Percentiles rank a stretch among this genome's conserved stretches.
Conservation (phyloP, 2,113 vertebrate genomes). For the Larimichthys polyactis region DNA sequence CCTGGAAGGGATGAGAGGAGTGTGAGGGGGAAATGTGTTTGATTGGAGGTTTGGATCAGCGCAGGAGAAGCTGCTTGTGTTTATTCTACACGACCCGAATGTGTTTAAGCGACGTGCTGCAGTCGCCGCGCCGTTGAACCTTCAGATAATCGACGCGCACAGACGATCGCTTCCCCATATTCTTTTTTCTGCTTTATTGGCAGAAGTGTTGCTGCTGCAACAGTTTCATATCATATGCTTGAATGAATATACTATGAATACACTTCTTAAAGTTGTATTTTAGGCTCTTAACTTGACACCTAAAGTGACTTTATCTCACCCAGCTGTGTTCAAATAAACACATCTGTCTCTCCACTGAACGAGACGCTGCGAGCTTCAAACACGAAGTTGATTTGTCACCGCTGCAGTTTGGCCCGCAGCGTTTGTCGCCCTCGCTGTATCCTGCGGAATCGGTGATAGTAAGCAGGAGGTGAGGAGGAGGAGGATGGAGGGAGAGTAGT, state of each 20-base stretch:
- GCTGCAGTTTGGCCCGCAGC: not conserved
- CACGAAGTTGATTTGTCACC: not conserved
- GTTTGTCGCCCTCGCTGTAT: slow-evolving; percentile 31
- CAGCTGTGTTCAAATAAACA: not conserved
- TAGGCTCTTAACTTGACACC: too few species aligned
- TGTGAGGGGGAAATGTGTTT: not conserved
- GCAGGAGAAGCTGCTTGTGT: too few species aligned
- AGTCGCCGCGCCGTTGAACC: not conserved
- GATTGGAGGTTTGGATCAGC: not conserved
- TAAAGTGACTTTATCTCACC: too few species aligned
- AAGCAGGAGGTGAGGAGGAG: slow-evolving; percentile 47
- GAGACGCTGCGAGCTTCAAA: too few species aligned
- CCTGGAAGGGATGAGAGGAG: not conserved
- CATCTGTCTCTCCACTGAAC: not conserved
- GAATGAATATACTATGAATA: not conserved
- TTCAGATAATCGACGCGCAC: too few species aligned
- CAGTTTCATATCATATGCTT: not conserved
- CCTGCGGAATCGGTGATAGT: slow-evolving; percentile 44
- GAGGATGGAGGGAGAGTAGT: slow-evolving; percentile 66
- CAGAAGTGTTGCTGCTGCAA: not conserved
- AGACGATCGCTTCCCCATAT: not conserved
- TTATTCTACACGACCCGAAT: too few species aligned
- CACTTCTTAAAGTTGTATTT: too few species aligned
- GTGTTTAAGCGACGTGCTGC: too few species aligned
- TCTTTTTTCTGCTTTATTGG: not conserved